A percentile compares a stretch with the other conserved stretches of the same genome.
These are phyloP conservation scores for Micronycteris hirsuta DNA, from an alignment of 2,113 vertebrate species.

Conservation along the genomic window DNA sequence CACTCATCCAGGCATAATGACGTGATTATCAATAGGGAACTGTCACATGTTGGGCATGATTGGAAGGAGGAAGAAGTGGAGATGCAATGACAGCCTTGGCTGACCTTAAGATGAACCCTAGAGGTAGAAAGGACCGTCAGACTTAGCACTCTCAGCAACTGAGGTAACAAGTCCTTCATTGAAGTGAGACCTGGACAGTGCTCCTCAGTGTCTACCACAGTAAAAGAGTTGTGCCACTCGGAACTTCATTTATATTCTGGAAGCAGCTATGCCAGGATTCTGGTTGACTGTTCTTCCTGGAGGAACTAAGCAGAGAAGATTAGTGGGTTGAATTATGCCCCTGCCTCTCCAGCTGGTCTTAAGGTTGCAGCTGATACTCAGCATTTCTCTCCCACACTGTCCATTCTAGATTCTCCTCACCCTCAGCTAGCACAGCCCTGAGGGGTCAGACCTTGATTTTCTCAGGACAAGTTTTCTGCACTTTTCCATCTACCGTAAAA, in stretches of 20 bases:
- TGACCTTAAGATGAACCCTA: neutral
- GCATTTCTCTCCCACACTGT: neutral
- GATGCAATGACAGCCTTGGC: neutral
- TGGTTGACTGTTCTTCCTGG: neutral
- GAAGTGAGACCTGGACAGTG: neutral
- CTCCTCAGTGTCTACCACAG: neutral
- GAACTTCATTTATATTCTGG: neutral
- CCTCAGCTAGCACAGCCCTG: neutral
- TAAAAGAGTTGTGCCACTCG: neutral
- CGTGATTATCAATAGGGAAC: neutral
- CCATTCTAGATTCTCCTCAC: neutral
- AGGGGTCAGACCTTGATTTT: neutral
- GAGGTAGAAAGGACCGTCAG: neutral
- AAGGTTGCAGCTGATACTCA: neutral
- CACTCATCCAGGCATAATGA: neutral
- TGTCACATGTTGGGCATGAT: neutral
- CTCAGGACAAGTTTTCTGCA: neutral
- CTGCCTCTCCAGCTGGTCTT: neutral
- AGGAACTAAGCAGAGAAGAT: neutral
- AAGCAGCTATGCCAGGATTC: neutral
- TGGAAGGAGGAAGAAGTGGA: neutral
- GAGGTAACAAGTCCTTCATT: neutral
- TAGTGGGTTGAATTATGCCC: neutral
- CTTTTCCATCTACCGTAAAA: neutral
- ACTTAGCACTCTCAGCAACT: neutral